These are phyloP conservation scores for Eristalis intricaria DNA, from an alignment of 2,888 invertebrate species.

Conservation along the genomic window DNA sequence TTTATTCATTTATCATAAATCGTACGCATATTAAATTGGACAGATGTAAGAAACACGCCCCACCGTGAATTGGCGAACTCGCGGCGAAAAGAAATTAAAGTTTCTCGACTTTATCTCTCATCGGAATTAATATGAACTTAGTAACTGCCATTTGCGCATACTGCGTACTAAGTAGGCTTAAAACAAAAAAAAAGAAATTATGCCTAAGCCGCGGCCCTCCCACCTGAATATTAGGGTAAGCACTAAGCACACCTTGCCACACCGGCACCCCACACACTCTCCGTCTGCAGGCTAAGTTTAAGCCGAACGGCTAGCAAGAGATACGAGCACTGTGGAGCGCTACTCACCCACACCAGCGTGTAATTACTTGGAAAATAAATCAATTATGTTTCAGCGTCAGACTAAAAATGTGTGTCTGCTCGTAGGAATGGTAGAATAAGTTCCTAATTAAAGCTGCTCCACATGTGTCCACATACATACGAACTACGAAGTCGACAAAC, in stretches of 20 bases:
- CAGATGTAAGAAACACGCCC: slow-evolving; percentile 58
- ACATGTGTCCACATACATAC: slow-evolving; percentile 9
- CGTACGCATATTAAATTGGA: slow-evolving; percentile 68
- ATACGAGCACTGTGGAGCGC: background rate
- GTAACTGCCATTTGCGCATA: slow-evolving; percentile 55
- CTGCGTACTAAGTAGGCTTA: slow-evolving; percentile 62
- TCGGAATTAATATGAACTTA: slow-evolving; percentile 22
- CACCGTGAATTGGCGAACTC: slow-evolving; percentile 51
- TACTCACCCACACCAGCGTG: slow-evolving; percentile 53
- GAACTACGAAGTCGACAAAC: background rate
- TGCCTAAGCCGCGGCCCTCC: slow-evolving; percentile 21
- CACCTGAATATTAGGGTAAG: slow-evolving; percentile 20
- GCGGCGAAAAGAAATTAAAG: slow-evolving; percentile 55
- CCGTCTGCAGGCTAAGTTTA: slow-evolving; percentile 23
- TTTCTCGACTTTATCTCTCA: slow-evolving; percentile 19
- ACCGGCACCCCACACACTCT: slow-evolving; percentile 39
- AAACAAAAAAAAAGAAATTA: slow-evolving; percentile 3
- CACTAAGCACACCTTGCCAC: slow-evolving; percentile 41
- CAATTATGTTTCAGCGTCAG: slow-evolving; percentile 41
- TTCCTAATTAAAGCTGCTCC: slow-evolving; percentile 57
- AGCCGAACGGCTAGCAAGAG: slow-evolving; percentile 39
- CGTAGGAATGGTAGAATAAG: slow-evolving; percentile 14
- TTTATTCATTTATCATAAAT: slow-evolving; percentile 70
- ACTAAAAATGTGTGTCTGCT: slow-evolving; percentile 8
- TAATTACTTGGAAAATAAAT: slow-evolving; percentile 43